A percentile compares a stretch with the other conserved stretches of the same genome.
These are phyloP conservation scores for Phthorimaea operculella DNA, from an alignment of 1,140 invertebrate genomes.

Conservation along the genomic window DNA sequence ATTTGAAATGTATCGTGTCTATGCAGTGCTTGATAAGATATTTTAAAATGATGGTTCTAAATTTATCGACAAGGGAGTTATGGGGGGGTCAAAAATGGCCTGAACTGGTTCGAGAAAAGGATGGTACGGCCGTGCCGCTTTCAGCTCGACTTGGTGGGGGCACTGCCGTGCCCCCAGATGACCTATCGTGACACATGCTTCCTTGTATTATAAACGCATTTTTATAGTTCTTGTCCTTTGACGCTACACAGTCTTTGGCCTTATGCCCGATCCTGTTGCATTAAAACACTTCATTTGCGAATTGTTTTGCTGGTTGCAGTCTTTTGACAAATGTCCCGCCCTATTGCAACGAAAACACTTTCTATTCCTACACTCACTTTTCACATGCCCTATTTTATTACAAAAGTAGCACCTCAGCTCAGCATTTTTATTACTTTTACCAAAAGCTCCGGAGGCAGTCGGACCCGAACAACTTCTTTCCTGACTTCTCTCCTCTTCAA, in stretches of 20 bases:
- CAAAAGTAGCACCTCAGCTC: neutral
- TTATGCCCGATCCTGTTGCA: constrained; percentile 11
- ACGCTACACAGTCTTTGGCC: neutral
- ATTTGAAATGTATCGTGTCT: too few species aligned
- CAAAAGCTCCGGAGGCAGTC: neutral
- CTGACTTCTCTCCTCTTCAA: constrained; percentile 17
- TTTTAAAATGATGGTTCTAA: too few species aligned
- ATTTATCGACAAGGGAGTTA: too few species aligned
- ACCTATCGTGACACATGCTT: too few species aligned
- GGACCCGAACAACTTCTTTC: constrained; percentile 6
- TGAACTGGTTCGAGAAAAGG: too few species aligned
- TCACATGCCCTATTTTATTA: neutral
- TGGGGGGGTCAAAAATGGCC: too few species aligned
- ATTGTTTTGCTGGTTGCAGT: too few species aligned
- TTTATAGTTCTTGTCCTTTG: neutral
- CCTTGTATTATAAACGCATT: too few species aligned
- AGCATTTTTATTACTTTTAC: constrained; percentile 2
- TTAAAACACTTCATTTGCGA: constrained; percentile 5
- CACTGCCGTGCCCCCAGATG: too few species aligned
- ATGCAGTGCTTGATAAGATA: too few species aligned
- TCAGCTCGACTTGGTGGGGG: too few species aligned
- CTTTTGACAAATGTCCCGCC: constrained; percentile 11
- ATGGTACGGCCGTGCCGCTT: too few species aligned
- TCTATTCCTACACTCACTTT: neutral
- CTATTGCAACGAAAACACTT: constrained; percentile 20